Evolutionary conservation across 2,888 invertebrate genomes (phyloP).

Genomic region (Dromius quadrimaculatus): DNA sequence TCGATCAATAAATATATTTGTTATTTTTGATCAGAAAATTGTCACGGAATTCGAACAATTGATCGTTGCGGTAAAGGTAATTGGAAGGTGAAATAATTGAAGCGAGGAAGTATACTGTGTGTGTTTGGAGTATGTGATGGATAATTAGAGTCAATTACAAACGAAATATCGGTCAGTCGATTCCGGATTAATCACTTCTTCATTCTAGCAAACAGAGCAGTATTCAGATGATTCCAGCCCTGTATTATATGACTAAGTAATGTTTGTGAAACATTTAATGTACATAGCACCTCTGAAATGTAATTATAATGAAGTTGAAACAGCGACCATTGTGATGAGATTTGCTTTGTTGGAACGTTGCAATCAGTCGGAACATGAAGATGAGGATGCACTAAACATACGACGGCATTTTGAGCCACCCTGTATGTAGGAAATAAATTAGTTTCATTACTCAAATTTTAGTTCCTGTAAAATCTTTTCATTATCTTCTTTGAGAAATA

Average conservation of each 20-base stretch:
- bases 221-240: not conserved
- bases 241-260: constrained; percentile 25
- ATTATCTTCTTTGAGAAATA: no score
- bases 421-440: no score
- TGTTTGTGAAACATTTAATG: constrained; percentile 43
- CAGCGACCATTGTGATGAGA: constrained; percentile 43
- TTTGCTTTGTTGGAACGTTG: constrained; percentile 45
- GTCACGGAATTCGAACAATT: not conserved
- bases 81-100: constrained; percentile 15
- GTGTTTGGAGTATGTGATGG: constrained; percentile 3
- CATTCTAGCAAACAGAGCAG: not conserved
- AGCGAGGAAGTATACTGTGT: constrained; percentile 3
- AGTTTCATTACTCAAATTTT: no score
- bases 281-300: constrained; percentile 35
- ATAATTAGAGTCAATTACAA: constrained; percentile 7
- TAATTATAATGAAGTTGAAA: constrained; percentile 42
- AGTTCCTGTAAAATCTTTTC: no score
- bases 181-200: constrained; percentile 37
- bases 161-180: constrained; percentile 13
- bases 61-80: not conserved
- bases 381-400: no score
- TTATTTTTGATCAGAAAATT: constrained; percentile 10
- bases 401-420: no score
- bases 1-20: constrained; percentile 5
- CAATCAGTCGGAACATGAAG: constrained; percentile 46